Conservation (phyloP, 1,140 invertebrate genomes). For the Penaeus indicus region DNA sequence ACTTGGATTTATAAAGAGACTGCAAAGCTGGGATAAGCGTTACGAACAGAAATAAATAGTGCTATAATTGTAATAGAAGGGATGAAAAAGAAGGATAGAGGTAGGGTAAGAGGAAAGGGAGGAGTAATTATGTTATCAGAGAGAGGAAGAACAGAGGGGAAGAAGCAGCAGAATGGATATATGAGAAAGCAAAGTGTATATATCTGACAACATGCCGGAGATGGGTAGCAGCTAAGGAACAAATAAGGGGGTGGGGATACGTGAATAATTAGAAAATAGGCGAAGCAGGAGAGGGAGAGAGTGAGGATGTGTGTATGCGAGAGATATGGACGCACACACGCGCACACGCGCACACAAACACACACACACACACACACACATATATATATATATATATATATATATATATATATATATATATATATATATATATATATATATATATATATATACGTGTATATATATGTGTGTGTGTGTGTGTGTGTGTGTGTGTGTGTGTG, state of each 20-base stretch:
- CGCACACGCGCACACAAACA: too few relatives aligned
- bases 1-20: background rate
- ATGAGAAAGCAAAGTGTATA: too few relatives aligned
- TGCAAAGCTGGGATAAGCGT: background rate
- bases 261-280: background rate
- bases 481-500: background rate
- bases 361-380: too few relatives aligned
- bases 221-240: too few relatives aligned
- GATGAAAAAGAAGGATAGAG: background rate
- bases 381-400: too few relatives aligned
- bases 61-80: background rate
- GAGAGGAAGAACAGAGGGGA: background rate
- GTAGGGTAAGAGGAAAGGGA: constrained; percentile 13
- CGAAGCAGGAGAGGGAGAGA: background rate
- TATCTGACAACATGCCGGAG: too few relatives aligned
- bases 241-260: too few relatives aligned
- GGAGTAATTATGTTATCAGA: background rate
- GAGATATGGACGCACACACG: background rate
- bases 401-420: background rate
- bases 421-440: background rate
- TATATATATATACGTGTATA: background rate
- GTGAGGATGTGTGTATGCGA: background rate
- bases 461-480: background rate
- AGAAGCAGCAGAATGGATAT: background rate
- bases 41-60: background rate